Evolutionary conservation across 2,797 vertebrate genomes (phyloP), one percentile per base, ranked within the genome.

Genomic region (Microctenopoma lineatum): DNA sequence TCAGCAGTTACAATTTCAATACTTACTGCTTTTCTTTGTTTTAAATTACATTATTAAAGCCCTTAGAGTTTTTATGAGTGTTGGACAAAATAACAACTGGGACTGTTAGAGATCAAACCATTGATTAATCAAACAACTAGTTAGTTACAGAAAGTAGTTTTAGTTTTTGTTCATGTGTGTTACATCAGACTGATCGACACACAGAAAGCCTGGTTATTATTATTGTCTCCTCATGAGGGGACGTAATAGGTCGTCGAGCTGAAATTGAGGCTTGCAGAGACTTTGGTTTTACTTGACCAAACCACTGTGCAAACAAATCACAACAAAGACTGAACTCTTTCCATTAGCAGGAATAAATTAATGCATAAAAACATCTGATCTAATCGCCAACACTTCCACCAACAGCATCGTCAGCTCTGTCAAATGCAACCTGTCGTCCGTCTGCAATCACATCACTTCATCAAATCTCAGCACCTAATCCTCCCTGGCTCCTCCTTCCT

Each of bases 171-270:
- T 36, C 36, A 36, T 11, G 4, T 36, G 36, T 10, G 11, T 36
- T 36, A 36, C 11, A 9, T 36, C 36, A 36, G 27, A 51, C 36
- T 59, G 79, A 84, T 86, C 46, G 74, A 51, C 53, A 67, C 48
- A 56, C 15, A 48, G 52, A 56, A 36, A 47, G 42, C 1, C 8
- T n/a, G 0, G 21, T 8, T 5, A 3, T 26, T 7, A 1, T 10
- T 14, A 1, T 5, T 0, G 46, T 89, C 88, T 87, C 84, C 86
- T 87, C 83, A 7, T 13, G 54, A 38, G 13, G 14, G 38, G 34
- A 44, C 0, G 16, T 29, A 62, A 16, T 5, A 74, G 70, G n/a
- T 51, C 73, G 27, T 88, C 67, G 1, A 84, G 76, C 90, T 90
- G 80, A 66, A 89, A 86, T 2, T 50, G 21, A 79, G 42, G 29